Evolutionary conservation across 2,797 vertebrate genomes (phyloP).

Genomic region (Delichon dasypus): DNA sequence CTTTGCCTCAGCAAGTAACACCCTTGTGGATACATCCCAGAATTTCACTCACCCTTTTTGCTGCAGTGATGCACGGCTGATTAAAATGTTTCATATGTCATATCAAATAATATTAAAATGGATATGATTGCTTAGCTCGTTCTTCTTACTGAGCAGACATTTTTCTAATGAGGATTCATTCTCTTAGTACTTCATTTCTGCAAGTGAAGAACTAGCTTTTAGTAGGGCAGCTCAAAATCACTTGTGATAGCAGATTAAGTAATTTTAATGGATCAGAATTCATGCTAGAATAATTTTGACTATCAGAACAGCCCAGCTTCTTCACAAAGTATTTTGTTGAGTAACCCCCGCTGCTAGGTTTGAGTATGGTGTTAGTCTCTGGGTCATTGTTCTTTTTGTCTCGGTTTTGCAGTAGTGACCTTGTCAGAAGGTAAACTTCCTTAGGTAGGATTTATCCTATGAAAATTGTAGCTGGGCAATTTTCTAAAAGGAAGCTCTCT

Average conservation of each 20-base stretch:
- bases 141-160: background rate
- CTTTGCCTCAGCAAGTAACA: background rate
- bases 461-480: background rate
- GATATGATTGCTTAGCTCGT: background rate
- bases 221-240: background rate
- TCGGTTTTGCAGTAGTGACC: background rate
- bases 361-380: background rate
- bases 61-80: background rate
- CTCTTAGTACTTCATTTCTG: background rate
- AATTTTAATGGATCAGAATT: background rate
- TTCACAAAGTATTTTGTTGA: background rate
- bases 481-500: background rate
- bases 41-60: background rate
- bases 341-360: background rate
- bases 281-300: background rate
- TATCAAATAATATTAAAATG: background rate
- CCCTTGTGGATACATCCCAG: background rate
- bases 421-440: background rate
- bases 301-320: background rate
- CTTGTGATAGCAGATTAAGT: background rate
- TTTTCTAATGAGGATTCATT: background rate
- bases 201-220: background rate
- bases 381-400: background rate
- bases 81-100: background rate
- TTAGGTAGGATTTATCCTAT: background rate